Base-by-base conservation (phyloP, 2,797 vertebrate genomes). In the Kryptopterus vitreolus region DNA sequence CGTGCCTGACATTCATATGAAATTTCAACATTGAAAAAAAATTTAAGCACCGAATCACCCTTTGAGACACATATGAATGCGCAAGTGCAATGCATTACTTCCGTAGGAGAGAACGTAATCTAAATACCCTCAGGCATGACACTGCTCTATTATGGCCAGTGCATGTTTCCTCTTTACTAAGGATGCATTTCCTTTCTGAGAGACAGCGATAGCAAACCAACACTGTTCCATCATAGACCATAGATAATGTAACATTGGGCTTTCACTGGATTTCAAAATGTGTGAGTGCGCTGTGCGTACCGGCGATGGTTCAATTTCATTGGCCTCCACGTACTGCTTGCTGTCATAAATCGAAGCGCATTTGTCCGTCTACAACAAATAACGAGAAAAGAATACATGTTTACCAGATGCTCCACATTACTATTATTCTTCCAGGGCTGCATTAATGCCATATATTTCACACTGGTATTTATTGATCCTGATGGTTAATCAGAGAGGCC, bases 261-360 rank as follows among this genome's bases (percentile, higher is more conserved):
- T 53, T 53, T 71, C 46, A 48, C 22, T 20, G 29, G 76, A 76
- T 61, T 58, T 38, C 53, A 22, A n/a, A 55, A 70, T 53, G 68
- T 53, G 26, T 70, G 43, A 33, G 50, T n/a, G 57, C 22, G 8
- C 38, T 20, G 61, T 29, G 89, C 91, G 0, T 93, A 98, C 97
- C 95, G 94, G 90, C 24, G 94, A 88, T 3, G 94, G 94, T n/a
- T 94, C 95, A 53, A 99, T 98, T 91, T 99, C 96, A 65, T 95
- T 96, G 55, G 98, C 96, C 29, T 98, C 94, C 91, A 99, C 97
- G 0, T 99, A 99, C 58, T 94, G 94, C 88, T 95, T 96, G 83
- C 94, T 88, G 0, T 95, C 96, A 63, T 98, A 99, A 66, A 98
- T 92, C 3, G 95, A 94, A 80, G 94, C 95, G 50, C 94, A 93